A percentile compares a stretch with the other conserved stretches of the same genome.
Evolutionary conservation across 2,888 invertebrate genomes (phyloP).

Genomic region (Perdita meconis): DNA sequence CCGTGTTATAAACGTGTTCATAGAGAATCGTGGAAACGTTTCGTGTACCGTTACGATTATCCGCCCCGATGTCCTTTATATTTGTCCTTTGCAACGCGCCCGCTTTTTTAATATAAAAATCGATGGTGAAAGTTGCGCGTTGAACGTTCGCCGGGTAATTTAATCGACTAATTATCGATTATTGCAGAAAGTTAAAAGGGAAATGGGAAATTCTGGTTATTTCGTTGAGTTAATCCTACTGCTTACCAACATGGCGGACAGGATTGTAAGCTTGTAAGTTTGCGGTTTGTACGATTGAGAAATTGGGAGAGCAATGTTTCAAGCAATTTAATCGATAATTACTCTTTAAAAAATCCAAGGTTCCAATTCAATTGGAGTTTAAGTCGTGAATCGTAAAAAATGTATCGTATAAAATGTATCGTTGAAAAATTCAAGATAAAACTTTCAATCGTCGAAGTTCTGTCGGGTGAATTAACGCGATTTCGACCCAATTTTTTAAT

Average conservation of each 20-base stretch:
- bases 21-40: conserved; percentile 73
- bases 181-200: neutral
- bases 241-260: neutral
- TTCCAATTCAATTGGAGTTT: neutral
- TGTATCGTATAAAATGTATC: no score
- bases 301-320: conserved; percentile 47
- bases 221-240: conserved; percentile 11
- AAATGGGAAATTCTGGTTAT: neutral
- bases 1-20: conserved; percentile 79
- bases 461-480: no score
- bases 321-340: conserved; percentile 23
- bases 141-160: conserved; percentile 1
- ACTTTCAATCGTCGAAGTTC: no score
- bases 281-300: conserved; percentile 22
- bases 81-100: conserved; percentile 18
- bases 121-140: neutral
- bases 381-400: no score
- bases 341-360: neutral
- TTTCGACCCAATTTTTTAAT: conserved; percentile 38
- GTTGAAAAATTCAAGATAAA: no score
- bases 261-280: conserved; percentile 10
- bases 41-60: conserved; percentile 35
- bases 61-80: conserved; percentile 25
- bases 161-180: conserved; percentile 3
- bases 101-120: conserved; percentile 6